A percentile compares a stretch with the other conserved stretches of the same genome.
These are phyloP conservation scores for Oryzias melastigma DNA, from an alignment of 2,113 vertebrate genomes.

Conservation along the genomic window DNA sequence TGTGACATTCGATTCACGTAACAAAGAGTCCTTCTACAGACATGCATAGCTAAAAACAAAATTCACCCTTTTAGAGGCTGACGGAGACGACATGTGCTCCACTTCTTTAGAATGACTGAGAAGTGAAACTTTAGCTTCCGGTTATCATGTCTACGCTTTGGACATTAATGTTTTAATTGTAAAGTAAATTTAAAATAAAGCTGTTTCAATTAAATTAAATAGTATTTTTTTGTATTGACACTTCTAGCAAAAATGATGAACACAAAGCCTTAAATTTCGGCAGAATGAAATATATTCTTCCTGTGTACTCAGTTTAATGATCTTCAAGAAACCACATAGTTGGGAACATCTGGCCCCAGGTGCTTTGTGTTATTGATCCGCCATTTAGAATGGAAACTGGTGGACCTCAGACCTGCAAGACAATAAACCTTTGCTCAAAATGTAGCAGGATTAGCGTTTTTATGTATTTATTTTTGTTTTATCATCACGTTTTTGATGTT, in stretches of 20 bases:
- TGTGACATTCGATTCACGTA: constrained; percentile 34
- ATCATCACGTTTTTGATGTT: not conserved
- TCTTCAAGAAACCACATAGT: not conserved
- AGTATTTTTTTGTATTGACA: too few species aligned
- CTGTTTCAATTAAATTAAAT: too few species aligned
- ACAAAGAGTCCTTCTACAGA: constrained; percentile 30
- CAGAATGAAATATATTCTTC: not conserved
- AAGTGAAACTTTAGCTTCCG: too few species aligned
- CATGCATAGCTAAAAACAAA: not conserved
- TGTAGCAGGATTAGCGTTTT: constrained; percentile 3
- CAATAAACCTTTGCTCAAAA: not conserved
- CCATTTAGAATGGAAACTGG: not conserved
- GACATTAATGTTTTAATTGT: too few species aligned
- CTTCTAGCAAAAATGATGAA: too few species aligned
- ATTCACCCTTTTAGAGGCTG: not conserved
- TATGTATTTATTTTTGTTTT: not conserved
- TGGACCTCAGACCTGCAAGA: not conserved
- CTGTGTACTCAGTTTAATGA: not conserved
- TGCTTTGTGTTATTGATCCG: not conserved
- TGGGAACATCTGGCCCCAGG: not conserved
- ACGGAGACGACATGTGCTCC: too few species aligned
- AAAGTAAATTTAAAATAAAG: too few species aligned
- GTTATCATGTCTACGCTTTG: too few species aligned
- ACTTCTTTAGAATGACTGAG: too few species aligned
- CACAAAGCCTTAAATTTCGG: not conserved